These are phyloP conservation scores for Orthosia incerta DNA, from an alignment of 2,888 invertebrate species.

Conservation along the genomic window DNA sequence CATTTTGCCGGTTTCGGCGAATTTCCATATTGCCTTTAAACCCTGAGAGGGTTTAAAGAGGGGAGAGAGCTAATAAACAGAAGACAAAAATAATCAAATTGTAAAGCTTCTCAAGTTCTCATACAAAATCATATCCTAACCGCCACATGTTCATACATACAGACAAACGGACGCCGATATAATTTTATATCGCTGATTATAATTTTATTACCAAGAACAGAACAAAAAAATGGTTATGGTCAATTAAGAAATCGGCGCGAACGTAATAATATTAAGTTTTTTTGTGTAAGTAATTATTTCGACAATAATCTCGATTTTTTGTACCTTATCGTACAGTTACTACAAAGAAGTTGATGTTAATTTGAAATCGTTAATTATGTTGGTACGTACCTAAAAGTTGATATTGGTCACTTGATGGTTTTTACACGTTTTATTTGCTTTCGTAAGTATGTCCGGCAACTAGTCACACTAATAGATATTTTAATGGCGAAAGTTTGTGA, in stretches of 20 bases:
- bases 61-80: neutral
- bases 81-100: neutral
- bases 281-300: constrained; percentile 27
- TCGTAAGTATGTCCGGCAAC: no score
- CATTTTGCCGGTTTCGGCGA: neutral
- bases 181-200: neutral
- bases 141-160: neutral
- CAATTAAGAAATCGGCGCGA: constrained; percentile 18
- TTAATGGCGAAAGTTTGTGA: no score
- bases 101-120: neutral
- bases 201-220: constrained; percentile 14
- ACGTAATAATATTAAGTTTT: constrained; percentile 21
- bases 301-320: constrained; percentile 31
- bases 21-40: neutral
- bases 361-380: constrained; percentile 4
- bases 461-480: no score
- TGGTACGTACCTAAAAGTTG: neutral
- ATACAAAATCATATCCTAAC: neutral
- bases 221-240: constrained; percentile 46
- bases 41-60: neutral
- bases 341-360: neutral
- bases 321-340: neutral
- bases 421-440: no score
- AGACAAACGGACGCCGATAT: constrained; percentile 20
- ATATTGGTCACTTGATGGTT: neutral